Evolutionary conservation across 2,888 invertebrate genomes (phyloP), one percentile per base, ranked within the genome.

Genomic region (Rhaphigaster nebulosa): DNA sequence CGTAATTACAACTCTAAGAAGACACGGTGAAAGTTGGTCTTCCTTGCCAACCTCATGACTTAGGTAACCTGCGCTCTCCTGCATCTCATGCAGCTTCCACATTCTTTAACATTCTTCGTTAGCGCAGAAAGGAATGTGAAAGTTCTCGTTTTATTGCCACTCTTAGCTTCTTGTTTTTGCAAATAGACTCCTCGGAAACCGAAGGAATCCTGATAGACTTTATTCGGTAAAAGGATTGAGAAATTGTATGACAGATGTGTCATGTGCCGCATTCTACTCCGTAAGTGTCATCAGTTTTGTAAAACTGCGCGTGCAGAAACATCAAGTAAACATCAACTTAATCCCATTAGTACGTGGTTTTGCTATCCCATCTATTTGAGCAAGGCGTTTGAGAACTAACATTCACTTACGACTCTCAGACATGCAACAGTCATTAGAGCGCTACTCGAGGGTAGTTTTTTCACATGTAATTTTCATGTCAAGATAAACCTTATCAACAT

Each of bases 51-150:
- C 84, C 45, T 26, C 45, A 13, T 13, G 26, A 18, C 45, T 84
- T 84, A 84, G 84, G 84, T 84, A 84, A 84, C 45, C 3, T 10
- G 41, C 80, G 26, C 41, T 26, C 80, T 12, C 26, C 41, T 84
- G 84, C 84, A 84, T 84, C 84, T 84, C 45, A 41, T 50, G 45
- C 84, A 84, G 84, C 84, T 84, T 84, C 84, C 84, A 84, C 84
- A 26, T 84, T 84, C 84, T 84, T 84, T 3, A 26, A n/a, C 45
- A 84, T 41, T 50, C 84, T 84, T 84, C 45, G 45, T 84, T 45
- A 84, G 84, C 8, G 84, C 84, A n/a, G 10, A 13, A n/a, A 84
- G 84, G 84, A 50, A 84, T 84, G 84, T 84, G 84, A 84, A 84
- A 84, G 84, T n/a, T 26, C 3, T 50, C 84, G 4, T 84, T 10